phyloP scores from a whole-genome alignment of 2,797 vertebrate species.

The Pelodytes ibericus region DNA sequence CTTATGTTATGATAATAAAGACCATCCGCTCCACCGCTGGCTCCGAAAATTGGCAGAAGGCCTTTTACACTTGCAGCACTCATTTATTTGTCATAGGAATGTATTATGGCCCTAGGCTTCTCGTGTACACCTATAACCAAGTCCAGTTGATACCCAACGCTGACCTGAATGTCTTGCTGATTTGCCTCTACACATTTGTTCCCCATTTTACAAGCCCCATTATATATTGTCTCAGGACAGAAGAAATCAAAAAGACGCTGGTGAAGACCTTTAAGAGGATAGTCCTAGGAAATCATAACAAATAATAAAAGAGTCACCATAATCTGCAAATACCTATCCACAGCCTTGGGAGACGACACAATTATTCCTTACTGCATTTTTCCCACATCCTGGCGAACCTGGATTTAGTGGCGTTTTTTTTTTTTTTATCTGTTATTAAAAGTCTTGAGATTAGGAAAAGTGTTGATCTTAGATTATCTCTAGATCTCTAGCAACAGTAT shows the following conservation, averaged over 20 bases:
- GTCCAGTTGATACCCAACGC: background rate
- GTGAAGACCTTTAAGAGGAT: background rate
- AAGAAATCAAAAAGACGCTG: conserved; percentile 18
- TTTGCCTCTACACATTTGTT: conserved; percentile 25
- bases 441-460: no score
- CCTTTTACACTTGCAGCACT: conserved; percentile 33
- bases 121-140: conserved; percentile 18
- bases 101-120: conserved; percentile 12
- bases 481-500: no score
- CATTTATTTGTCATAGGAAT: conserved; percentile 18
- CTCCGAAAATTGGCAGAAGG: conserved; percentile 6
- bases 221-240: conserved; percentile 33
- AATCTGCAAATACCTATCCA: no score
- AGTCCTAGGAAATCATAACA: no score
- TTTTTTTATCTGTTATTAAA: no score
- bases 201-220: conserved; percentile 28
- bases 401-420: no score
- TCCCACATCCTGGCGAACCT: no score
- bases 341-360: no score
- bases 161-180: conserved; percentile 10
- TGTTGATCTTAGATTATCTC: no score
- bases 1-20: conserved; percentile 5
- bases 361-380: no score
- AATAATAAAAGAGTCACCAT: no score
- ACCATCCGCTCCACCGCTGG: background rate